These are phyloP conservation scores for Gonioctena quinquepunctata DNA, from an alignment of 1,140 invertebrate genomes.

Conservation along the genomic window DNA sequence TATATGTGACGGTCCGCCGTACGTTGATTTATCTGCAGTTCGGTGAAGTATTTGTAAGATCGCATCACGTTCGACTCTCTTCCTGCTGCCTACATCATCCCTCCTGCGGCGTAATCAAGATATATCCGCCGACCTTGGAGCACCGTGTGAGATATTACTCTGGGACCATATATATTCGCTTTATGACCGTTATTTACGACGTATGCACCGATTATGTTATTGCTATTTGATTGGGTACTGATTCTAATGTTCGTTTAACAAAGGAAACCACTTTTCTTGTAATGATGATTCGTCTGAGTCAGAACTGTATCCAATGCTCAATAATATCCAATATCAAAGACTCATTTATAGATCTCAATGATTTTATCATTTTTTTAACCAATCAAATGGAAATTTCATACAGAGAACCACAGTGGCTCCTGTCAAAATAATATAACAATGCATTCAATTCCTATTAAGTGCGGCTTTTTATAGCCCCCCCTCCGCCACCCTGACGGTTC, in stretches of 20 bases:
- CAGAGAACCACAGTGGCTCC: too few relatives aligned
- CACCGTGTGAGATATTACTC: slow-evolving; percentile 47
- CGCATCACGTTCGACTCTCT: slow-evolving; percentile 46
- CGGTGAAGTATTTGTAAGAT: slow-evolving; percentile 50
- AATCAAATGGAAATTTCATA: too few relatives aligned
- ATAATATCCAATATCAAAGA: too few relatives aligned
- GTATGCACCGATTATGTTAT: slow-evolving; percentile 43
- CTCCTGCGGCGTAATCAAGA: slow-evolving; percentile 46
- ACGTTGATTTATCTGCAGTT: slow-evolving; percentile 52
- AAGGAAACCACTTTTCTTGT: not conserved
- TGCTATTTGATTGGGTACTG: slow-evolving; percentile 12
- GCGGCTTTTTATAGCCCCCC: too few relatives aligned
- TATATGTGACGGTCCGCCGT: slow-evolving; percentile 39
- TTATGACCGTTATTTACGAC: slow-evolving; percentile 45
- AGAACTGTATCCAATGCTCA: too few relatives aligned
- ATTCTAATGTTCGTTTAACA: not conserved
- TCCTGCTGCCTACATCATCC: slow-evolving; percentile 6
- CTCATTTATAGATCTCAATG: too few relatives aligned
- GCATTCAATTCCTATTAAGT: too few relatives aligned
- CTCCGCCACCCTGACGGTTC: too few relatives aligned
- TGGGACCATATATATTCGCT: slow-evolving; percentile 36
- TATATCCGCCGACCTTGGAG: slow-evolving; percentile 49
- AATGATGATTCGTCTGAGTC: too few relatives aligned
- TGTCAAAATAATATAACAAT: too few relatives aligned
- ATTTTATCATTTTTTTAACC: too few relatives aligned